A percentile compares a stretch with the other conserved stretches of the same genome.
phyloP scores from a whole-genome alignment of 2,797 vertebrate species.

The Coranthus polyacanthus region DNA sequence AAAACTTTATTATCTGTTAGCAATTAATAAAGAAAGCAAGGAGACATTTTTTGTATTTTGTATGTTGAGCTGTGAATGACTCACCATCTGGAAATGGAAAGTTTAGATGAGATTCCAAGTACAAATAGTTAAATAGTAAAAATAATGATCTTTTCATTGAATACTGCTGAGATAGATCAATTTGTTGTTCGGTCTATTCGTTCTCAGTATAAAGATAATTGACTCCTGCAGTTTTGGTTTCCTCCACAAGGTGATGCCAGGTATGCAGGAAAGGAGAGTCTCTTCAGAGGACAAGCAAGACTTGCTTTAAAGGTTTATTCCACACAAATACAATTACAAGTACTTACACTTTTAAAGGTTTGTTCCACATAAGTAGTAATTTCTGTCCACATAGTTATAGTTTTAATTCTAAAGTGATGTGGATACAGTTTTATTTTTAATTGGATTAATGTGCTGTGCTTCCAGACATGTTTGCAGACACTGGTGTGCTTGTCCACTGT shows the following conservation, averaged over 20 bases:
- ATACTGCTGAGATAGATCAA: not conserved
- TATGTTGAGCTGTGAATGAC: not conserved
- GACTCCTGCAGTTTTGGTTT: constrained; percentile 1
- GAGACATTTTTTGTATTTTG: too few species aligned
- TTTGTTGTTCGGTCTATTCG: not conserved
- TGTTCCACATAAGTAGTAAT: too few species aligned
- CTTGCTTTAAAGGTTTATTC: too few species aligned
- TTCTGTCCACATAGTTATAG: too few species aligned
- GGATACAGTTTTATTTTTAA: too few species aligned
- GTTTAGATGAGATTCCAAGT: not conserved
- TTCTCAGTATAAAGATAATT: not conserved
- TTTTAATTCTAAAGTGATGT: too few species aligned
- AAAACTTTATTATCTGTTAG: not conserved
- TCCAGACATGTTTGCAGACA: not conserved
- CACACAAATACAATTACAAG: too few species aligned
- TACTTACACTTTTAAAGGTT: too few species aligned
- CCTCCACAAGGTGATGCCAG: constrained; percentile 62
- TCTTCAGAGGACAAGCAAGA: too few species aligned
- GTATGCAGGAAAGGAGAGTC: constrained; percentile 11
- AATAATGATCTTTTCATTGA: not conserved
- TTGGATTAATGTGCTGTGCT: not conserved
- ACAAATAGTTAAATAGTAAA: not conserved
- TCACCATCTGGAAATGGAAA: not conserved
- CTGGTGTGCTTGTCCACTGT: constrained; percentile 54
- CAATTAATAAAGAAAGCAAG: not conserved